Conservation (phyloP, 2,113 vertebrate genomes). For the Porphyrio hochstetteri region DNA sequence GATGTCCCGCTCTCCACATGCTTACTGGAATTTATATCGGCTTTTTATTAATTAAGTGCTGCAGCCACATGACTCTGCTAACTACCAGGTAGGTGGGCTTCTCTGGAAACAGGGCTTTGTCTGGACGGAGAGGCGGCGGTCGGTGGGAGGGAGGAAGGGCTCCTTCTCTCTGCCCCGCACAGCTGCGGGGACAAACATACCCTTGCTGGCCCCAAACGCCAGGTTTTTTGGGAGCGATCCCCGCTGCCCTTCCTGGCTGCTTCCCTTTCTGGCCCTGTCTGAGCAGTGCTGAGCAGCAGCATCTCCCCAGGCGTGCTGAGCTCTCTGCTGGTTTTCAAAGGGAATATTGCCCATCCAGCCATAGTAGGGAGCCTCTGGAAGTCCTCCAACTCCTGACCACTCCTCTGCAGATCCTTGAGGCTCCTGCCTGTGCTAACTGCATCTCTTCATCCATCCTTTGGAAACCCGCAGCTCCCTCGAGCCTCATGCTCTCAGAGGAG, state of each 20-base stretch:
- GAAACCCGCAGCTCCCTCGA: background rate
- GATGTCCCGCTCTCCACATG: background rate
- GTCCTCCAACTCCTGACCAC: background rate
- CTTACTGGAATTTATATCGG: constrained; percentile 40
- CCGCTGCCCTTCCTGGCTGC: background rate
- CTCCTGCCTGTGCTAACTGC: background rate
- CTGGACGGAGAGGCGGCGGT: background rate
- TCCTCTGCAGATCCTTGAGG: background rate
- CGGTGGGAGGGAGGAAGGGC: background rate
- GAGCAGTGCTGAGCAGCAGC: background rate
- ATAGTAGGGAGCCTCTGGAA: background rate
- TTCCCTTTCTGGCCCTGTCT: background rate
- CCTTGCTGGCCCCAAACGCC: background rate
- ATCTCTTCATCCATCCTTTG: background rate
- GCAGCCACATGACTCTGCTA: constrained; percentile 51
- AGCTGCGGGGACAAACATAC: background rate
- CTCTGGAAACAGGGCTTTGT: background rate
- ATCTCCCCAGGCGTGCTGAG: background rate
- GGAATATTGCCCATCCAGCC: background rate
- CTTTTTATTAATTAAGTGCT: constrained; percentile 57
- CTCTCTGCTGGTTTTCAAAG: background rate
- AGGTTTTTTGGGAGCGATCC: background rate
- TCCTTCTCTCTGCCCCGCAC: background rate
- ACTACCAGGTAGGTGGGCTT: constrained; percentile 50
- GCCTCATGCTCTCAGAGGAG: background rate